Percentiles rank a stretch among this genome's conserved stretches.
Conservation (phyloP, 2,797 vertebrate genomes). For the Taeniopygia guttata region DNA sequence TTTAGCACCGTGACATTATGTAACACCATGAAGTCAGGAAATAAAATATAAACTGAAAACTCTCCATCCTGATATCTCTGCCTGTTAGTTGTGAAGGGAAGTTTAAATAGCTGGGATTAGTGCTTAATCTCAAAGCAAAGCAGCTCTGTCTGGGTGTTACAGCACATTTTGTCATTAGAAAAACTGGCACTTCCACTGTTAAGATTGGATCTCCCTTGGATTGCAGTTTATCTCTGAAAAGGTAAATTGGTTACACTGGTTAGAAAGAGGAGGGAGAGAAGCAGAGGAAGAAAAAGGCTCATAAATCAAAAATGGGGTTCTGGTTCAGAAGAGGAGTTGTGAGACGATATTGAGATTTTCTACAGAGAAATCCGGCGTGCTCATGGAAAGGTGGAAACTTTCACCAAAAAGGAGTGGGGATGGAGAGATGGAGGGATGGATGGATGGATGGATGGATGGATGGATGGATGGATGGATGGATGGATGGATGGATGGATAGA, state of each 20-base stretch:
- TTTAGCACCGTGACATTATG: neutral
- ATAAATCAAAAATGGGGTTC: neutral
- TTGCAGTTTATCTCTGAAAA: neutral
- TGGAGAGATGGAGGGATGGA: neutral
- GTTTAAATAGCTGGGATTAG: neutral
- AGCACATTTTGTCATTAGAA: neutral
- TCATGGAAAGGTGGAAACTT: neutral
- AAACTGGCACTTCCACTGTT: neutral
- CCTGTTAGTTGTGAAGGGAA: neutral
- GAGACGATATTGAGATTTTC: neutral
- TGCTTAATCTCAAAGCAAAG: neutral
- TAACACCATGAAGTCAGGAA: neutral
- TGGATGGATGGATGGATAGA: no score
- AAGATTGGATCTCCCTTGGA: neutral
- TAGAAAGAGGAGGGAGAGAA: neutral
- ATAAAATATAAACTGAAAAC: neutral
- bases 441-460: no score
- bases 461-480: neutral
- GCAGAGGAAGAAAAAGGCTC: neutral
- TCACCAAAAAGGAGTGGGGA: neutral
- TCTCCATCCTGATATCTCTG: neutral
- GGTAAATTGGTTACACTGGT: neutral
- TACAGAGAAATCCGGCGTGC: accelerated
- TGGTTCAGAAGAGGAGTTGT: neutral
- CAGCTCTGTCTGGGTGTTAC: neutral